Evolutionary conservation across 2,888 invertebrate species (phyloP), one percentile per base, ranked within the genome.

Genomic region (Chloromyia formosa): DNA sequence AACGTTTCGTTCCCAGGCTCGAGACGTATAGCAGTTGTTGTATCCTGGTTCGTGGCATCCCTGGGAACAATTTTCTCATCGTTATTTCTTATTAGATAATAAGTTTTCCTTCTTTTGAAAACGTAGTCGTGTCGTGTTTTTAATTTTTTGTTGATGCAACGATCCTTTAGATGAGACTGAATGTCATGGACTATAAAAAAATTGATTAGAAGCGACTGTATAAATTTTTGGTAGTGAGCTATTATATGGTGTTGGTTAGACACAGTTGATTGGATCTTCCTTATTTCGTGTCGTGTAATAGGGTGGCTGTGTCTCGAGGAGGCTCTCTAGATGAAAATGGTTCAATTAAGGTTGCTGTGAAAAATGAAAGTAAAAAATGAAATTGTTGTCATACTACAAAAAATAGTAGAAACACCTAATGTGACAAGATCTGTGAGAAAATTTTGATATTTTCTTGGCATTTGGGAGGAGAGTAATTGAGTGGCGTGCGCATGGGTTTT

Each of bases 1-100:
- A 73, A 75, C 60, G 60, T 68, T 66, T 68, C 27, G 27, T 35
- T 75, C 60, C 60, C 49, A 68, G 58, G 58, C 49, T 40, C 45
- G 49, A n/a, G 12, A 5, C 16, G 12, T 49, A 3, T 12, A 49
- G 12, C 12, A 5, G 49, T 49, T 49, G 49, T 49, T 49, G 10
- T 49, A 12, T n/a, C 16, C 16, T n/a, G 12, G 49, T 49, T 12
- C 1, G 16, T 49, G 3, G 12, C 49, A n/a, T n/a, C 12, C 5
- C 2, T n/a, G 14, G 14, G 42, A 40, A 12, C 35, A 56, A 56
- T 71, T 71, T 71, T 71, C 71, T 56, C 12, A 56, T 56, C 16
- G 18, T 71, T 56, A 56, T 56, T 40, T 9, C 66, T 40, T 40
- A 40, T 71, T 71, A 14, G 71, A 22, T 56, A 71, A 71, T 71